Evolutionary conservation across 2,888 invertebrate species (phyloP), one percentile per base, ranked within the genome.

Genomic region (Unio pictorum): DNA sequence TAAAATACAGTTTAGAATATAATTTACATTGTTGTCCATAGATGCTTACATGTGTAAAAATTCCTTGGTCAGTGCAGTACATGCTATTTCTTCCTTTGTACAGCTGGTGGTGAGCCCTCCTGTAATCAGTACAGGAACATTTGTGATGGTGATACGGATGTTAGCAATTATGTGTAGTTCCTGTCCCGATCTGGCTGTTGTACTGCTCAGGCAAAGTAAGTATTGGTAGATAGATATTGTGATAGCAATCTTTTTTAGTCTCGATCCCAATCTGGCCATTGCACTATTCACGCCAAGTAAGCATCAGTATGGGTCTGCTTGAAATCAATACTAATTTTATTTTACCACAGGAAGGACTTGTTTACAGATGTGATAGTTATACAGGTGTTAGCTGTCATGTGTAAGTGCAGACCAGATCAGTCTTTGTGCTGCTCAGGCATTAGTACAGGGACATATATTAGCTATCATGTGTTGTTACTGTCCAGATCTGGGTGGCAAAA

Each of bases 81-180:
- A 67, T 45, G 7, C 3, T 64, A 20, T 26, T 26, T 55, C 30
- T 64, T 66, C 74, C 75, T 23, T 59, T 15, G 81, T 91, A 1
- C 91, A 95, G 94, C 91, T 99, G 89, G 95, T 98, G 79, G 95
- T 97, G 54, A 95, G 97, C 56, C 99, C 99, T 61, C 95, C 98
- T 34, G 93, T 98, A 75, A 94, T 99, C 74, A 97, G 96, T 84
- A 96, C 97, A 67, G 94, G 94, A 68, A 98, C 98, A 63, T 99
- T 99, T 91, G 97, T 98, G 87, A 96, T 96, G 83, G 97, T 99
- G 73, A 93, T 99, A 83, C 93, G 98, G 74, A 97, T 99, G 95
- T 91, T 99, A 90, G 96, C 97, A 88, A 94, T 97, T 84, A 96
- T 98, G 95, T 98, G 98, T 90, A 94, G 95, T 81, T 95, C 95